phyloP scores from a whole-genome alignment of 2,888 invertebrate genomes.

The Apoda limacodes region DNA sequence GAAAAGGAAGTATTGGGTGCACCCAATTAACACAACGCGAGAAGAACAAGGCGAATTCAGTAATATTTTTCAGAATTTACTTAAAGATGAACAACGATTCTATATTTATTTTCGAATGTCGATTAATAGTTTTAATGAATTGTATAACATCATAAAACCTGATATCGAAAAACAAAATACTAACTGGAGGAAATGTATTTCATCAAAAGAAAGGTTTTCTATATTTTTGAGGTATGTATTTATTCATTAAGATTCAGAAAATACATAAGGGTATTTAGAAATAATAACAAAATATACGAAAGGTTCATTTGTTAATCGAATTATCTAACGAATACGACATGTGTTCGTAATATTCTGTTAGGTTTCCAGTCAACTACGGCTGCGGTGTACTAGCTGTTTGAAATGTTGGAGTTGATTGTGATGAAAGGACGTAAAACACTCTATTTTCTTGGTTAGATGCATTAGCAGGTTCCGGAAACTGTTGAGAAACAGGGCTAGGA shows the following conservation, averaged over 20 bases:
- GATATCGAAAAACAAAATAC: constrained; percentile 12
- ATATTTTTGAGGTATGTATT: constrained; percentile 10
- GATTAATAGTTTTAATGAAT: constrained; percentile 9
- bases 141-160: constrained; percentile 12
- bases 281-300: constrained; percentile 6
- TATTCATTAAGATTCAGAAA: constrained; percentile 3
- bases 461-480: constrained; percentile 5
- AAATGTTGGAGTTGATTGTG: constrained; percentile 5
- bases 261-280: background rate
- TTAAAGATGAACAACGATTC: constrained; percentile 10
- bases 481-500: constrained; percentile 7
- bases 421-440: constrained; percentile 5
- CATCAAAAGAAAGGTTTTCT: constrained; percentile 10
- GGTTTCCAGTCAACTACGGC: constrained; percentile 2
- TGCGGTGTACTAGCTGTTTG: constrained; percentile 6
- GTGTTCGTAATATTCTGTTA: constrained; percentile 5
- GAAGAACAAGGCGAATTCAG: constrained; percentile 6
- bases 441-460: constrained; percentile 6
- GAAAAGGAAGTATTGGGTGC: constrained; percentile 7
- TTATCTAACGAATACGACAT: constrained; percentile 2
- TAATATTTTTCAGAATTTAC: constrained; percentile 6
- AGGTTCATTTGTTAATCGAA: constrained; percentile 3
- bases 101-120: constrained; percentile 5
- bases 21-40: constrained; percentile 6
- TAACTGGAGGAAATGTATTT: constrained; percentile 8